Evolutionary conservation across 2,113 vertebrate genomes (phyloP), one percentile per base, ranked within the genome.

Genomic region (Thinocorus orbignyianus): DNA sequence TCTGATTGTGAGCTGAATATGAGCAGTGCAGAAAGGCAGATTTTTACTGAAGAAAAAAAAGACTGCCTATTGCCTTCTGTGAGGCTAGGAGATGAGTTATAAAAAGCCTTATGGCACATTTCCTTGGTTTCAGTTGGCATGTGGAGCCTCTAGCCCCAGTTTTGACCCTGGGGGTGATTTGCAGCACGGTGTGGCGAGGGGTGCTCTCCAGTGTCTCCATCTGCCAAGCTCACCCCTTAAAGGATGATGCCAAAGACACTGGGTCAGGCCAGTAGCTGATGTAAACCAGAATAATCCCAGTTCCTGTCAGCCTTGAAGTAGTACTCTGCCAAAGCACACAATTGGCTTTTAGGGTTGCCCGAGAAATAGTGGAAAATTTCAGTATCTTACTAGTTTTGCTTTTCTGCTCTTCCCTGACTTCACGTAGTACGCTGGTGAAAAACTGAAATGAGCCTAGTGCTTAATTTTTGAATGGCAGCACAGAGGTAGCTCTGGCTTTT

Each of bases 1-100:
- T 94, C 86, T 91, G 93, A 97, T 94, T 94, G 73, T 66, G 92
- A 95, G 88, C 96, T 82, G 90, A 84, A 91, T 86, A 88, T 89
- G 83, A 96, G 91, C 96, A 95, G 84, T 17, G 58, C 54, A 87
- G 73, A 81, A 91, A 95, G 81, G 81, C 95, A 94, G 83, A 87
- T 89, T 96, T 97, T 88, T 61, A 79, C 49, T 58, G 73, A 77
- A 90, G 66, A 6, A 72, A 74, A 85, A 85, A 93, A 90, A 87
- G 52, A 39, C 81, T 92, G 80, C 64, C 65, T 94, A 83, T 69
- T 93, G 83, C 92, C 68, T 94, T 96, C 88, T 94, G 86, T 39
- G 70, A 91, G 66, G 61, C 86, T 91, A 90, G 71, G 72, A 90
- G 44, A 92, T 0, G 3, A 83, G 64, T 83, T 92, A 37, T 88